phyloP scores from a whole-genome alignment of 1,140 invertebrate genomes.

The Drosophila burlai region DNA sequence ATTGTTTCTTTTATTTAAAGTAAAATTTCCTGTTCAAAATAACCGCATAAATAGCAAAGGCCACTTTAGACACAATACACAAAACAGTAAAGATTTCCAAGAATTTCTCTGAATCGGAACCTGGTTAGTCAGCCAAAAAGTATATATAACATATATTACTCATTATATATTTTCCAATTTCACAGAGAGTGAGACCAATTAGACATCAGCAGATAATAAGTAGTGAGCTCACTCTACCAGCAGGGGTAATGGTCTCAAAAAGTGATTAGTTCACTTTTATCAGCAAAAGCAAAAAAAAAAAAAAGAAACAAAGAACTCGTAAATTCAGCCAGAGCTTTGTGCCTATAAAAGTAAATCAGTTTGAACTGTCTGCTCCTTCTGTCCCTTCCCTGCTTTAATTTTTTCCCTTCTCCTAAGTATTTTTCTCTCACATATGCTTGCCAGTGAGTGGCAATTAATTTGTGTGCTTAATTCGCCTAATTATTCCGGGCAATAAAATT shows the following conservation, averaged over 20 bases:
- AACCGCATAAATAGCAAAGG: not conserved
- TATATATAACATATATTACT: too few relatives aligned
- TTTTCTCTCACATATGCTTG: slow-evolving; percentile 69
- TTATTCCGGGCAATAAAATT: slow-evolving; percentile 82
- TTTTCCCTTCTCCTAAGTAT: slow-evolving; percentile 5
- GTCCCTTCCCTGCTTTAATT: not conserved
- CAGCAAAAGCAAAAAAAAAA: not conserved
- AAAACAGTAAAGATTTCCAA: not conserved
- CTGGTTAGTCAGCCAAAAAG: slow-evolving; percentile 6
- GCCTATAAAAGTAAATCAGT: slow-evolving; percentile 79
- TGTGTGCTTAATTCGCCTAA: slow-evolving; percentile 80
- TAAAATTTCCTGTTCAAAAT: not conserved
- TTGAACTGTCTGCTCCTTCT: slow-evolving; percentile 27
- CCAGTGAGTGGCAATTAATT: slow-evolving; percentile 71
- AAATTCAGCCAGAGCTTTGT: slow-evolving; percentile 60
- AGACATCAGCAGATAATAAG: slow-evolving; percentile 20
- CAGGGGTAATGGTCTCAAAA: not conserved
- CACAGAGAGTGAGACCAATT: slow-evolving; percentile 4
- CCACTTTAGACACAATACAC: not conserved
- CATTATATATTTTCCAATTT: not conserved
- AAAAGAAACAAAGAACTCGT: slow-evolving; percentile 22
- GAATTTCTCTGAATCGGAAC: not conserved
- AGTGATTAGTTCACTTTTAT: slow-evolving; percentile 39
- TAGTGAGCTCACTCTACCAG: slow-evolving; percentile 22
- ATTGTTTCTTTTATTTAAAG: too few relatives aligned